A percentile compares a stretch with the other conserved stretches of the same genome.
phyloP scores from a whole-genome alignment of 2,113 vertebrate genomes.

The Lynx canadensis region DNA sequence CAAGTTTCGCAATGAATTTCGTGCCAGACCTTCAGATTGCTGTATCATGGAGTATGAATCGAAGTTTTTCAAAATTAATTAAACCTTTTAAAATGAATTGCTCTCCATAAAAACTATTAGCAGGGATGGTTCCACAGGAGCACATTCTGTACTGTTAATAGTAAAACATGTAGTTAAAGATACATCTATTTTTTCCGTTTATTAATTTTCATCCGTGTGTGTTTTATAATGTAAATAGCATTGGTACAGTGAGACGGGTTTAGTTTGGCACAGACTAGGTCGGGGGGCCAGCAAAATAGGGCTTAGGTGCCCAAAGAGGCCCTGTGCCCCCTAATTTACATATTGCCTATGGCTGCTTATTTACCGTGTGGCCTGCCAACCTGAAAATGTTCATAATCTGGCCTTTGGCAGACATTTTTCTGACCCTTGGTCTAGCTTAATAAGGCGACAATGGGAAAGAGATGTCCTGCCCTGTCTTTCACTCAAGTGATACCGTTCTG shows the following conservation, averaged over 20 bases:
- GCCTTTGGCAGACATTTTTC: neutral
- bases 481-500: neutral
- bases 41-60: neutral
- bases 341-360: neutral
- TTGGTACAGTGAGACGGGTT: neutral
- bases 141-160: constrained; percentile 9
- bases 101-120: neutral
- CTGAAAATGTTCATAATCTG: neutral
- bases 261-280: neutral
- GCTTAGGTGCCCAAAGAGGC: neutral
- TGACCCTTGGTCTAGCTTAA: neutral
- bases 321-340: neutral
- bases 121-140: neutral
- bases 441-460: neutral
- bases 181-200: neutral
- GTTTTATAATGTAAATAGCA: neutral
- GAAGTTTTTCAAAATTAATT: constrained; percentile 56
- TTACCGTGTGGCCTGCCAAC: neutral
- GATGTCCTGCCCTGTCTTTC: neutral
- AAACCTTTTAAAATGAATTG: constrained; percentile 39
- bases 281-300: neutral
- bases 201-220: neutral
- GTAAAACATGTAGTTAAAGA: neutral
- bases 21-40: neutral
- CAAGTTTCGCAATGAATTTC: neutral